Conservation (phyloP, 2,797 vertebrate genomes). For the Oryzias dopingdopingensis region DNA sequence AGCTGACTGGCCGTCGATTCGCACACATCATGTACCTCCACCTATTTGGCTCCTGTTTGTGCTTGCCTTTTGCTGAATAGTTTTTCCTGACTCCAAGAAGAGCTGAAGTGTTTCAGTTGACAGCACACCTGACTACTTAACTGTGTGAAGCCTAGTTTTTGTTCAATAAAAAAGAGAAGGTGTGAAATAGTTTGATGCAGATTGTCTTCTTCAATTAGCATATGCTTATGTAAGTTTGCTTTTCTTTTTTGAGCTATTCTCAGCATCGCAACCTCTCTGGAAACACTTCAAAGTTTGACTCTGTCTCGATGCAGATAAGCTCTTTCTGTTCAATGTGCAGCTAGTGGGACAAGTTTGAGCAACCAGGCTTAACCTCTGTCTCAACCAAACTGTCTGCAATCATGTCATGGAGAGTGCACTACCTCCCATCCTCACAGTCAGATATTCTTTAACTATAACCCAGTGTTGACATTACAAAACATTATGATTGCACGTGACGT, state of each 20-base stretch:
- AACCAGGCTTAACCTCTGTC: conserved; percentile 54
- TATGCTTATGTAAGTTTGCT: background rate
- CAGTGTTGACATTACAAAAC: background rate
- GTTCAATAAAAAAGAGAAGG: conserved; percentile 7
- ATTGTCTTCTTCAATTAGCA: background rate
- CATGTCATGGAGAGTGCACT: conserved; percentile 4
- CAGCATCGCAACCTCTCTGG: conserved; percentile 21
- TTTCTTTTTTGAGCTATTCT: conserved; percentile 2
- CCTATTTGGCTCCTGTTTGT: conserved; percentile 17
- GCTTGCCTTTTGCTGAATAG: conserved; percentile 27
- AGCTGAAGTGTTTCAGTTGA: conserved; percentile 7
- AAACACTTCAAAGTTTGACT: conserved; percentile 38
- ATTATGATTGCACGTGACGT: conserved; percentile 16
- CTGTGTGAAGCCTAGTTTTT: background rate
- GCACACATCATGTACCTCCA: conserved; percentile 20
- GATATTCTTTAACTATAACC: no score
- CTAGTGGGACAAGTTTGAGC: conserved; percentile 43
- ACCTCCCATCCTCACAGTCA: no score
- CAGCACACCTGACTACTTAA: conserved; percentile 8
- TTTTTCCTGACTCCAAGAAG: conserved; percentile 15
- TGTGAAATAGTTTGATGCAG: background rate
- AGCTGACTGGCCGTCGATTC: conserved; percentile 43
- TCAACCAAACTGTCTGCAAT: conserved; percentile 11
- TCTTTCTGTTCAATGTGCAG: conserved; percentile 15
- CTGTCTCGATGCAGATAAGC: conserved; percentile 20